Conservation (phyloP, 2,113 vertebrate genomes). For the Morone saxatilis region DNA sequence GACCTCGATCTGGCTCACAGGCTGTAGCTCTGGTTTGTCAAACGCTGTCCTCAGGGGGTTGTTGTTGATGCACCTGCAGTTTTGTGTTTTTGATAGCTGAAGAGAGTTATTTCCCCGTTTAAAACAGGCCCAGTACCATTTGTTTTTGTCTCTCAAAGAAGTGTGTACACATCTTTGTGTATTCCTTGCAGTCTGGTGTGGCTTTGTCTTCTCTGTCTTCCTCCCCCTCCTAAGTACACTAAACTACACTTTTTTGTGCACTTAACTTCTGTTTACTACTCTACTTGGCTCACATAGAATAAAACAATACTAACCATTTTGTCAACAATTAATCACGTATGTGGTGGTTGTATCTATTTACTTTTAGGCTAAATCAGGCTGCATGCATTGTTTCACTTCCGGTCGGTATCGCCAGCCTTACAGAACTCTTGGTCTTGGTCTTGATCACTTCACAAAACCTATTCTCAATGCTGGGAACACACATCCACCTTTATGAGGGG, state of each 20-base stretch:
- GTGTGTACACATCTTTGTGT: neutral
- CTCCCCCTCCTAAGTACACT: neutral
- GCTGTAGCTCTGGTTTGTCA: slow-evolving; percentile 52
- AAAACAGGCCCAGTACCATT: neutral
- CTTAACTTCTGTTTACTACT: neutral
- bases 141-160: neutral
- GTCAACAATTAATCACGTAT: neutral
- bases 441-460: neutral
- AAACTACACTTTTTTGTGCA: neutral
- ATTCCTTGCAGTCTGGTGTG: neutral
- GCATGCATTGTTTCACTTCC: neutral
- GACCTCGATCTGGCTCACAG: slow-evolving; percentile 36
- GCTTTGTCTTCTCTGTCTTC: slow-evolving; percentile 5
- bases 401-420: neutral
- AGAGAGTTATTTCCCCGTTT: slow-evolving; percentile 15
- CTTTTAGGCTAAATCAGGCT: neutral
- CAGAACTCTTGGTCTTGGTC: neutral
- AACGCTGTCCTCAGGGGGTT: slow-evolving; percentile 34
- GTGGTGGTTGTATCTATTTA: neutral
- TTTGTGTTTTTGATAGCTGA: slow-evolving; percentile 32
- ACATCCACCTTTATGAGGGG: neutral
- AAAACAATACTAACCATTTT: neutral
- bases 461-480: neutral
- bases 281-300: neutral
- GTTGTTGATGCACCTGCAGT: slow-evolving; percentile 78